Evolutionary conservation across 2,888 invertebrate species (phyloP).

Genomic region (Rhodophaea formosa): DNA sequence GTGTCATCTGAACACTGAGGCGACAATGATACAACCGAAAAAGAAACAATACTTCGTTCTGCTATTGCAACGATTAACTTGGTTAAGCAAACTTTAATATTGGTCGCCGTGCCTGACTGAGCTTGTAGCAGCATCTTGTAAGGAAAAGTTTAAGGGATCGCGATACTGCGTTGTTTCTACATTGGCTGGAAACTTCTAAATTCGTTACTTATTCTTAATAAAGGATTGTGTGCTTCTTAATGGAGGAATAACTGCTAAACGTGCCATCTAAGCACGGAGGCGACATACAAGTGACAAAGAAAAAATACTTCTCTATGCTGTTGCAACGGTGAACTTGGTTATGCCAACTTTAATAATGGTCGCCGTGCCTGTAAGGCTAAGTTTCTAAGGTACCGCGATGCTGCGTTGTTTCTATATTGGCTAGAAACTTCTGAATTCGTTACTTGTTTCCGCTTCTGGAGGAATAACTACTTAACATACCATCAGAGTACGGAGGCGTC

Average conservation of each 20-base stretch:
- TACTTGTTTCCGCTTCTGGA: too few relatives aligned
- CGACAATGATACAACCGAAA: too few relatives aligned
- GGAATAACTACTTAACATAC: too few relatives aligned
- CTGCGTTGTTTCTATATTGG: background rate
- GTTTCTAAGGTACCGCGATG: background rate
- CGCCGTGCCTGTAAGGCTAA: background rate
- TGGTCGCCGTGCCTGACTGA: background rate
- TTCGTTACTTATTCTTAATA: background rate
- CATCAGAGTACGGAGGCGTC: too few relatives aligned
- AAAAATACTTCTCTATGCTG: too few relatives aligned
- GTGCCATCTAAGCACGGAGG: too few relatives aligned
- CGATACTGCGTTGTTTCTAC: background rate
- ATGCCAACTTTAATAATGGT: background rate
- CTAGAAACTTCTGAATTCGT: background rate
- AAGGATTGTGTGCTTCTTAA: too few relatives aligned
- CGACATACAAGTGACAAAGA: too few relatives aligned
- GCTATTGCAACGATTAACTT: background rate
- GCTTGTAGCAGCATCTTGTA: background rate
- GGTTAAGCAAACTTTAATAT: background rate
- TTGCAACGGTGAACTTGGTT: background rate
- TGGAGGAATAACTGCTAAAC: too few relatives aligned
- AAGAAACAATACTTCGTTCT: too few relatives aligned
- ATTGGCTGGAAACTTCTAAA: background rate
- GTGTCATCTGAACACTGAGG: too few relatives aligned
- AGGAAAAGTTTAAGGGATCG: background rate